phyloP scores from a whole-genome alignment of 2,888 invertebrate genomes.

The Colostygia pectinataria region DNA sequence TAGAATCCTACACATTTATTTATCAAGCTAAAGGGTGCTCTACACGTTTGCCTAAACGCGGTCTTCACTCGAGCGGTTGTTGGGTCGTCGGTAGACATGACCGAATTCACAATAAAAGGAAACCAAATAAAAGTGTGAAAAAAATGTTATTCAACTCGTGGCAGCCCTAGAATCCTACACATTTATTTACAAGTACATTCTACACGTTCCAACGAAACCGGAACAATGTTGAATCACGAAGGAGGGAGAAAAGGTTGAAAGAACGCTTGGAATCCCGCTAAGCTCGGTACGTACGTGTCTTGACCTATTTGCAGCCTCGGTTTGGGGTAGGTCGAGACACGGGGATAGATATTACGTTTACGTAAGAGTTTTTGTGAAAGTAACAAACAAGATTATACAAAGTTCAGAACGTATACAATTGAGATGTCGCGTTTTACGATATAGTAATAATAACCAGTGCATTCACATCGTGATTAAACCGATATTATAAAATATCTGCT shows the following conservation, averaged over 20 bases:
- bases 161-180: slow-evolving; percentile 11
- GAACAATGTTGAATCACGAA: slow-evolving; percentile 18
- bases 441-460: too few species aligned
- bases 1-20: too few species aligned
- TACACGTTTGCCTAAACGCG: too few species aligned
- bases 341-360: neutral
- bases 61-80: too few species aligned
- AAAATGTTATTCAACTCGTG: neutral
- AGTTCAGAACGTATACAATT: too few species aligned
- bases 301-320: slow-evolving; percentile 40
- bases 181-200: slow-evolving; percentile 5
- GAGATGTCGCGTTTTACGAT: too few species aligned
- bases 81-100: too few species aligned
- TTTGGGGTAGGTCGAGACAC: slow-evolving; percentile 44
- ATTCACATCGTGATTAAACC: too few species aligned
- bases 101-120: too few species aligned
- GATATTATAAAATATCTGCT: too few species aligned
- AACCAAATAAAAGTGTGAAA: neutral
- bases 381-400: slow-evolving; percentile 1
- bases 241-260: slow-evolving; percentile 23
- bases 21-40: too few species aligned
- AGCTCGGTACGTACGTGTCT: slow-evolving; percentile 35
- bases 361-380: slow-evolving; percentile 3
- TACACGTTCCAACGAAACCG: slow-evolving; percentile 7
- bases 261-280: slow-evolving; percentile 25